Evolutionary conservation across 1,140 invertebrate genomes (phyloP), one percentile per base, ranked within the genome.

Genomic region (Telenomus remus): DNA sequence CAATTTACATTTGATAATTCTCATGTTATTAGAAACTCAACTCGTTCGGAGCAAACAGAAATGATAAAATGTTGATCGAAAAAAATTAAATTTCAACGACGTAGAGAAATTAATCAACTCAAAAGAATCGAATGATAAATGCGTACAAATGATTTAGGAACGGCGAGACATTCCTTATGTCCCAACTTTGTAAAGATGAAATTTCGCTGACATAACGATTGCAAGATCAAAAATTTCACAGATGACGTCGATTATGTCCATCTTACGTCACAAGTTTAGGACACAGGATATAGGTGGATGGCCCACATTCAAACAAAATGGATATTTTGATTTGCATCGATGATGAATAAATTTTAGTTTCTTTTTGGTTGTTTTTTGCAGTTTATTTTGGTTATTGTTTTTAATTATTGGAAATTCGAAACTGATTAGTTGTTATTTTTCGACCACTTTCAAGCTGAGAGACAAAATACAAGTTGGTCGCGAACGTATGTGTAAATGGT

Each of bases 141-240:
- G 37, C 34, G 10, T 35, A n/a, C 34, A 10, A 39, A 4, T 39
- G 37, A n/a, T 39, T 11, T 9, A 9, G 8, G n/a, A 39, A 39
- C 34, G 34, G 34, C 34, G 5, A 10, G 34, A 6, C n/a, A 39
- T 39, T 4, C n/a, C 9, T 9, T 2, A n/a, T n/a, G 37, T 39
- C 37, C 9, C 9, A 39, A 9, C 16, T 49, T 51, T 64, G 11
- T 46, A 19, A 59, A 59, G 56, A 44, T 65, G 60, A 33, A 43
- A 72, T 54, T 65, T 53, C 47, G 43, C 39, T 72, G 54, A 72
- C 60, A 54, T 64, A 65, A 72, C 54, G 54, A 72, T 72, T 72
- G 69, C 69, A 54, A 72, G 64, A 72, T 47, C 19, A 11, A 54
- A 64, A 59, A 65, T 72, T 72, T 72, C 66, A 61, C 66, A 55